Evolutionary conservation across 1,140 invertebrate genomes (phyloP).

Genomic region (Drosophila triauraria): DNA sequence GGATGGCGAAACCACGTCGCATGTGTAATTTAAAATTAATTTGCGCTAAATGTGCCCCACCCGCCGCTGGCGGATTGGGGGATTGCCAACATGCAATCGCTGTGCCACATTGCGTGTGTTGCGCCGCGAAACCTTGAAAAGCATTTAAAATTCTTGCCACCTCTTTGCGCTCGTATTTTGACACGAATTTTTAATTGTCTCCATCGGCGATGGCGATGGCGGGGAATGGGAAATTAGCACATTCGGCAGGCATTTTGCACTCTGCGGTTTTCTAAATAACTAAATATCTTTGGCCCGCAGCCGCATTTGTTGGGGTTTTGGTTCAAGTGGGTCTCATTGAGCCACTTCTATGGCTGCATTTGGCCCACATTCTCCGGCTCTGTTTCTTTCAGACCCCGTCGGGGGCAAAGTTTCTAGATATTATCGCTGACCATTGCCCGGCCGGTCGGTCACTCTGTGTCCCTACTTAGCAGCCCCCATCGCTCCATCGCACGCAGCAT

Average conservation of each 20-base stretch:
- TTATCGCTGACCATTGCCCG: constrained; percentile 54
- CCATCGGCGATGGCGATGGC: not conserved
- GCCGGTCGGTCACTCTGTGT: constrained; percentile 22
- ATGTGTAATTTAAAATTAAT: constrained; percentile 59
- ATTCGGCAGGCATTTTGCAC: constrained; percentile 65
- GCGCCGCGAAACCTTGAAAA: constrained; percentile 65
- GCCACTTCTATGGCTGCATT: constrained; percentile 70
- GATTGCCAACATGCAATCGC: constrained; percentile 40
- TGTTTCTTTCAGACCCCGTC: constrained; percentile 32
- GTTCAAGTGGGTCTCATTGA: constrained; percentile 52
- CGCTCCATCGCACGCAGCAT: constrained; percentile 26
- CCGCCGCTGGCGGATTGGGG: not conserved
- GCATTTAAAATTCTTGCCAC: constrained; percentile 73
- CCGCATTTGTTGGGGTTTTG: constrained; percentile 69
- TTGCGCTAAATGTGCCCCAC: constrained; percentile 39
- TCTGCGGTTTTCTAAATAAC: constrained; percentile 79
- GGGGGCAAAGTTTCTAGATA: constrained; percentile 49
- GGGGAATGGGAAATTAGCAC: constrained; percentile 61
- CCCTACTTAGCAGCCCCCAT: not conserved
- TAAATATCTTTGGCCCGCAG: constrained; percentile 61
- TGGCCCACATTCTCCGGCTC: constrained; percentile 57
- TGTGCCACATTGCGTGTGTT: constrained; percentile 64
- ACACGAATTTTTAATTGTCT: constrained; percentile 79
- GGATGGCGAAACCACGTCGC: constrained; percentile 14
- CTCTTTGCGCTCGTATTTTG: constrained; percentile 61